Evolutionary conservation across 2,113 vertebrate species (phyloP), one percentile per base, ranked within the genome.

Genomic region (Rafetus swinhoei): DNA sequence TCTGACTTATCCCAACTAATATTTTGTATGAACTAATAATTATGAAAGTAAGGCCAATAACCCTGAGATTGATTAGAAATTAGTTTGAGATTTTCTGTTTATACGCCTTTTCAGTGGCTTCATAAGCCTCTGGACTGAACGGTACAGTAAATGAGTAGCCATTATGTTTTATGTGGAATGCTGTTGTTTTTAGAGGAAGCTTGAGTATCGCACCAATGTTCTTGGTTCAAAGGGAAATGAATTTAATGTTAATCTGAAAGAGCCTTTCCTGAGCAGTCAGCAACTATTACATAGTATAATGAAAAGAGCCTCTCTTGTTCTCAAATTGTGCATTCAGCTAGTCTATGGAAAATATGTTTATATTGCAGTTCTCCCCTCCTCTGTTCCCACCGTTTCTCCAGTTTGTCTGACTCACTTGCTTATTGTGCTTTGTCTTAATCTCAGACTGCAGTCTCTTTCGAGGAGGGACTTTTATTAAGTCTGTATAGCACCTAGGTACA

Each of bases 21-120:
- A 25, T 25, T 4, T 82, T 56, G n/a, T n/a, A 69, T 69, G 65
- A 69, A 69, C 14, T 52, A 53, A 25, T 81, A 53, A 21, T 81
- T 62, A n/a, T 15, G 25, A 22, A 55, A n/a, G 59, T 3, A 6
- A 10, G 60, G 54, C 39, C 39, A 76, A 39, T 24, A 76, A 24
- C 22, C 6, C 22, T 77, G 39, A 50, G 74, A 50, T 18, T 29
- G 79, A 56, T 25, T n/a, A 76, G 86, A 16, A 74, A 79, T 6
- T 32, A 29, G 1, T 18, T 59, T 80, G 65, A 77, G 22, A 11
- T 1, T n/a, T 13, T 60, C 62, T 86, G 22, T 60, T 86, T 27
- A 6, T 8, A 11, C 2, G 24, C 62, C 1, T 27, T 0, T 7
- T 39, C 7, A 24, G 4, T 2, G 69, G 35, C 39, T 81, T 79